Evolutionary conservation across 2,888 invertebrate genomes (phyloP), one percentile per base, ranked within the genome.

Genomic region (Tupiocoris notatus): DNA sequence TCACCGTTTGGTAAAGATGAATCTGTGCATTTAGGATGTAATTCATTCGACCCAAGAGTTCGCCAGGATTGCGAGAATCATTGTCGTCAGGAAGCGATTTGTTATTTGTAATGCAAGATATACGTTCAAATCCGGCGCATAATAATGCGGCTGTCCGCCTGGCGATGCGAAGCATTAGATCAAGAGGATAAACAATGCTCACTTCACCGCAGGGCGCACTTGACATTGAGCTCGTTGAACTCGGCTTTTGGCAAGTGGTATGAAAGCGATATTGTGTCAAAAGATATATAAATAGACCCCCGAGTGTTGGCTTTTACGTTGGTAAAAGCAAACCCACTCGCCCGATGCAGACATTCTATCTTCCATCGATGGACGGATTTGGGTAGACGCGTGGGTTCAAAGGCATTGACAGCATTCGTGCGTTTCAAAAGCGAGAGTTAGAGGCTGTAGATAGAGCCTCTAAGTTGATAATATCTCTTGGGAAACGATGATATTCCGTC

Each of bases 221-320:
- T 64, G 24, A 65, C 65, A 63, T 63, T 63, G 63, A 63, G 63
- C 63, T 20, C 63, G 23, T 22, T 63, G 63, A 63, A 63, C 63
- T 63, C 63, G 63, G 61, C 16, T 39, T 65, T 65, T 65, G 23
- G 65, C 54, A 23, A n/a, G n/a, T 16, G 63, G 16, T 39, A 39
- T 39, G 39, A 39, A 39, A 39, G 39, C 39, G 39, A 39, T 39
- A 39, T 39, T 39, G 39, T 39, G 39, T 39, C 39, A 39, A 39
- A 39, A 39, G 39, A 39, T 39, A 39, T 39, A 12, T 39, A 39
- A 7, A 39, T 39, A 39, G 12, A 39, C 12, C 3, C 6, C 39
- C 39, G 39, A 39, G 39, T 39, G 39, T 39, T 39, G 39, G 39
- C 39, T 39, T 39, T 39, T 39, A 39, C 39, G 6, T 39, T 39